Conservation (phyloP, 2,888 invertebrate genomes). For the Drosophila eohydei region DNA sequence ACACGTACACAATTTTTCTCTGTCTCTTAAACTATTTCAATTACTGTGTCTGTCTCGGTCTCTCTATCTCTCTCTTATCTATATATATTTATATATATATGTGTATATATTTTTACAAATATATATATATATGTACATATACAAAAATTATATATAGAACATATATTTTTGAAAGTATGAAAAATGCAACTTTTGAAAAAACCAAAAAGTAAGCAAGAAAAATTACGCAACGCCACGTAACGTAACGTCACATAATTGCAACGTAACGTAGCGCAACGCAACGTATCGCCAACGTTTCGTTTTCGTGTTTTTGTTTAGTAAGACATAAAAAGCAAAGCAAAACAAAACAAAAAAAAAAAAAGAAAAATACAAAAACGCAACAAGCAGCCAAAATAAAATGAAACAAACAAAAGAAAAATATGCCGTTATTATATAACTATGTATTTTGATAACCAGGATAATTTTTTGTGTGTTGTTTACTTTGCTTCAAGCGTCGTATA, state of each 20-base stretch:
- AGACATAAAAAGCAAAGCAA: conserved; percentile 4
- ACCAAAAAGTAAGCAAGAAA: conserved; percentile 35
- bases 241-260: conserved; percentile 7
- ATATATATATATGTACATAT: conserved; percentile 45
- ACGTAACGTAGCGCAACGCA: conserved; percentile 19
- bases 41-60: conserved; percentile 52
- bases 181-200: conserved; percentile 74
- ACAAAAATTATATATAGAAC: conserved; percentile 50
- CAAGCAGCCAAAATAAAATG: conserved; percentile 43
- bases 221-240: conserved; percentile 30
- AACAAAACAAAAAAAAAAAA: not conserved
- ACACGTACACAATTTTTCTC: conserved; percentile 4
- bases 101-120: conserved; percentile 55
- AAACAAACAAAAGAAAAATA: conserved; percentile 17
- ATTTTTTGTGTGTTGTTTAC: conserved; percentile 47
- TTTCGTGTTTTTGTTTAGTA: conserved; percentile 45
- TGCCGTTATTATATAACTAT: conserved; percentile 31
- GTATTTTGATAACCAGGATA: conserved; percentile 43
- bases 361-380: conserved; percentile 20
- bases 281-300: conserved; percentile 35
- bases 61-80: conserved; percentile 21
- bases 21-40: conserved; percentile 25
- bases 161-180: conserved; percentile 74
- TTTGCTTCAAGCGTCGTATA: conserved; percentile 53
- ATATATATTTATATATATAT: conserved; percentile 48